Evolutionary conservation across 2,797 vertebrate genomes (phyloP), one percentile per base, ranked within the genome.

Genomic region (Acomys russatus): DNA sequence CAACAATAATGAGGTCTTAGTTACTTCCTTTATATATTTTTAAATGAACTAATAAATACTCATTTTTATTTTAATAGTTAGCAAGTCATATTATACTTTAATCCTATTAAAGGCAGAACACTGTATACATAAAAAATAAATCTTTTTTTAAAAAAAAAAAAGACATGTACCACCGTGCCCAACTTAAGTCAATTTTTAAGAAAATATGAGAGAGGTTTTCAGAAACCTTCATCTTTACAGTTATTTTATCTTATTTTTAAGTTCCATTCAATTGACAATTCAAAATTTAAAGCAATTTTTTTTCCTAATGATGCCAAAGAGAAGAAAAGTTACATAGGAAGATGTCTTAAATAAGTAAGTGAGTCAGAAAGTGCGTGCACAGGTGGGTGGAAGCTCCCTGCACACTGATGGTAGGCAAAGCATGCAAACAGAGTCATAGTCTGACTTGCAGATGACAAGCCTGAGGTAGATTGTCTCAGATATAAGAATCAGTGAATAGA

Each of bases 1-100:
- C 30, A 94, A 63, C 87, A 84, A 33, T 80, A 85, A 20, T 77
- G 35, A 76, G 23, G 25, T 86, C n/a, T 95, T 88, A 20, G 59
- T 64, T 8, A 63, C 23, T 96, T 87, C 76, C 25, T 18, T 77
- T 35, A 90, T 71, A 90, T 73, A 20, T 63, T 9, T 59, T 59
- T 18, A 92, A 95, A 33, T 88, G 35, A 92, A 93, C 68, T 79
- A 90, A 56, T 88, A 87, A 92, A 73, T 73, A 76, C 18, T 83
- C 25, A 56, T 78, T 91, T 80, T 92, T 73, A 80, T 8, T 93
- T 83, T 61, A 80, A 92, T 92, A 93, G 91, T 64, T 79, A 77
- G 15, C 59, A 88, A 22, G 66, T 0, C 49, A 64, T 9, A 18
- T 2, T 91, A 88, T 88, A 88, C 15, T 93, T 94, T 28, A 63